A percentile compares a stretch with the other conserved stretches of the same genome.
Conservation (phyloP, 2,888 invertebrate species). For the Dendrolimus houi region DNA sequence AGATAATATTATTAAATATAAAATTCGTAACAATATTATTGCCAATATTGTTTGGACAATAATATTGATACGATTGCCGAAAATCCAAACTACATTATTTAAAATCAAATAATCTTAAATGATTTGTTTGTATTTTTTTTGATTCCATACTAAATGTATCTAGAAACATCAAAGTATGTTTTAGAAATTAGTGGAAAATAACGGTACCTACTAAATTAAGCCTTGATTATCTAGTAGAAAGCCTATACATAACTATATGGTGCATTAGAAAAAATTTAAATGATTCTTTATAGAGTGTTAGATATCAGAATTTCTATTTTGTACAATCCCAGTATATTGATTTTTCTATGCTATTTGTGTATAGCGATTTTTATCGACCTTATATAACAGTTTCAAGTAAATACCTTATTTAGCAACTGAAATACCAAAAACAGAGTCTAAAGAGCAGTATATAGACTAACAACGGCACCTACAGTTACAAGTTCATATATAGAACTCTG, state of each 20-base stretch:
- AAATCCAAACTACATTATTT: no score
- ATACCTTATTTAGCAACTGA: no score
- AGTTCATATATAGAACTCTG: no score
- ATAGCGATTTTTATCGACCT: slow-evolving; percentile 1
- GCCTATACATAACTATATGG: slow-evolving; percentile 42
- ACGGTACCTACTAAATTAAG: slow-evolving; percentile 60
- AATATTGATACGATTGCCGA: no score
- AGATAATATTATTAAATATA: no score
- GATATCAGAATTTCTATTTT: slow-evolving; percentile 20
- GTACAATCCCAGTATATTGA: slow-evolving; percentile 25
- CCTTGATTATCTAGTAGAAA: slow-evolving; percentile 50
- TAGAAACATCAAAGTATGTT: neutral
- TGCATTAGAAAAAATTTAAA: slow-evolving; percentile 42
- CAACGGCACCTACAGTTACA: no score
- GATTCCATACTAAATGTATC: neutral
- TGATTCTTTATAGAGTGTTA: slow-evolving; percentile 17
- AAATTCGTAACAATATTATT: no score
- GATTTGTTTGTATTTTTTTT: no score
- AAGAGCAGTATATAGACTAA: no score
- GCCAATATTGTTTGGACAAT: no score
- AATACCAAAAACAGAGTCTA: no score
- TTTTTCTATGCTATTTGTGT: slow-evolving; percentile 19
- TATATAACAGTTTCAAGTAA: neutral
- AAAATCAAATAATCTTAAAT: no score
- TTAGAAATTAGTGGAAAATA: slow-evolving; percentile 29